phyloP scores from a whole-genome alignment of 2,888 invertebrate genomes.

The Perithous albicinctus region DNA sequence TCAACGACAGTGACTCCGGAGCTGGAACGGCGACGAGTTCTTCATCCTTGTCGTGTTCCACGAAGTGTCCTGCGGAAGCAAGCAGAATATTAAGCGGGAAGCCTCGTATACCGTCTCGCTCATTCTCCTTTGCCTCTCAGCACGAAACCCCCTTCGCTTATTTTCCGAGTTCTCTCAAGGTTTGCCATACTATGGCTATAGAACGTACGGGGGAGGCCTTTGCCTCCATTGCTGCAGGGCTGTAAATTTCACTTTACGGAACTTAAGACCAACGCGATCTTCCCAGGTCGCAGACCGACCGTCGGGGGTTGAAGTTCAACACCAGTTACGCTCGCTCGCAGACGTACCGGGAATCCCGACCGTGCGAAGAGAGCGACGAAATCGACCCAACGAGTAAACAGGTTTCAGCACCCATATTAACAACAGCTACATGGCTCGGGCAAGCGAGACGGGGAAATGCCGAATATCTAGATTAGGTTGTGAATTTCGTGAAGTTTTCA shows the following conservation, averaged over 20 bases:
- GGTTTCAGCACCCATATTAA: constrained; percentile 78
- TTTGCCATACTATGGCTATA: constrained; percentile 33
- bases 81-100: constrained; percentile 65
- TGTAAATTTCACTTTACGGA: constrained; percentile 82
- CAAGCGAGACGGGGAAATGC: background rate
- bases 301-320: constrained; percentile 43
- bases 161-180: constrained; percentile 41
- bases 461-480: constrained; percentile 11
- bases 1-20: constrained; percentile 40
- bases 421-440: constrained; percentile 63
- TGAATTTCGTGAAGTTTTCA: constrained; percentile 18
- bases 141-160: constrained; percentile 26
- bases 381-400: constrained; percentile 69
- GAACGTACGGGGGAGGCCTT: constrained; percentile 59
- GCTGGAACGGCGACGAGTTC: constrained; percentile 42
- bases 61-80: constrained; percentile 67
- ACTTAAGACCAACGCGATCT: constrained; percentile 75
- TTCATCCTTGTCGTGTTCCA: constrained; percentile 55
- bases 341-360: constrained; percentile 11
- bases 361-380: constrained; percentile 29
- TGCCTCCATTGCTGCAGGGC: constrained; percentile 74
- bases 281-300: constrained; percentile 54
- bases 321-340: constrained; percentile 7
- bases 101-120: constrained; percentile 48
- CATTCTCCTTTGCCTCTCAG: constrained; percentile 25